These are phyloP conservation scores for Thaumetopoea pityocampa DNA, from an alignment of 1,140 invertebrate species.

Conservation along the genomic window DNA sequence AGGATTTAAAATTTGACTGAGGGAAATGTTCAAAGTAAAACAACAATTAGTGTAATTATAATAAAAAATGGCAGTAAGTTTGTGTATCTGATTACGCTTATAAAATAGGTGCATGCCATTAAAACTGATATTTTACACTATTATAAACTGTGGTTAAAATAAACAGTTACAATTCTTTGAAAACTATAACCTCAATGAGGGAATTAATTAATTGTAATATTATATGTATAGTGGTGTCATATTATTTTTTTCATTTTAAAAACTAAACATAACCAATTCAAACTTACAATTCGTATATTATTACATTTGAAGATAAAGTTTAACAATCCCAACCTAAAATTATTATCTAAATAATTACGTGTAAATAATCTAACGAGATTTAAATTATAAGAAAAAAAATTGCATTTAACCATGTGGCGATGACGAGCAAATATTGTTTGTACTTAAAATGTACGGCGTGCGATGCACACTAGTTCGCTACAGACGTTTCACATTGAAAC, in stretches of 20 bases:
- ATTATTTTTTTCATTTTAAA: no score
- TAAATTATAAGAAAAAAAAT: constrained; percentile 40
- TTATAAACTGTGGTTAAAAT: constrained; percentile 1
- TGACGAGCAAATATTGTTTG: constrained; percentile 30
- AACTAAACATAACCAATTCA: no score
- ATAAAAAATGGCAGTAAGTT: constrained; percentile 53
- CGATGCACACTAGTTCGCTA: constrained; percentile 1
- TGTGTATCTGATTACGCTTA: constrained; percentile 13
- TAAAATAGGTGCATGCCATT: background rate
- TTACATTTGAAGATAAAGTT: no score
- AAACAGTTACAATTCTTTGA: no score
- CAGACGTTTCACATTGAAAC: background rate
- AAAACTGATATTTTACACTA: constrained; percentile 2
- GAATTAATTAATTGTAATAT: no score
- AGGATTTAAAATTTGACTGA: constrained; percentile 15
- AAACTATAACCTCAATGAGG: no score
- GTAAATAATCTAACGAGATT: constrained; percentile 60
- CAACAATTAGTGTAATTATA: constrained; percentile 21
- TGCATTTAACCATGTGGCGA: constrained; percentile 37
- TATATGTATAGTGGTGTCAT: no score
- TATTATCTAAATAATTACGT: constrained; percentile 12
- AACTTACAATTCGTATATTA: no score
- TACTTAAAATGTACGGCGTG: constrained; percentile 48
- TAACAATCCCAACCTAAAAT: constrained; percentile 13
- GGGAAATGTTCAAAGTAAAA: constrained; percentile 12